Conservation (phyloP, 1,140 invertebrate species). For the Philaenus spumarius region DNA sequence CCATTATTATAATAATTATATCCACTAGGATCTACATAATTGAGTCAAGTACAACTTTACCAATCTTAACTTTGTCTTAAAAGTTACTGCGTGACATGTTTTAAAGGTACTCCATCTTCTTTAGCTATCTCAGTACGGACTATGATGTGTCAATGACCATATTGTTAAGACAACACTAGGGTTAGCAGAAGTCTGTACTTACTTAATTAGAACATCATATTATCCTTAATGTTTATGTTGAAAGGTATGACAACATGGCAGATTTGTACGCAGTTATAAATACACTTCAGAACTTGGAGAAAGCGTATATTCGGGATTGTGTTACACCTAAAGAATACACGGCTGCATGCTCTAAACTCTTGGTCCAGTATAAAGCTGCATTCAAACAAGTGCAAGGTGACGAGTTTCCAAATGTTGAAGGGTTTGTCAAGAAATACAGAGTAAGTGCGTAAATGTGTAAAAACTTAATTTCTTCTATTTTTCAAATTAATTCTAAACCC, state of each 20-base stretch:
- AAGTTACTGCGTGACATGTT: too few species aligned
- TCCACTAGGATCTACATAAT: too few species aligned
- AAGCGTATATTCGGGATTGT: slow-evolving; percentile 96
- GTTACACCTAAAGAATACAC: slow-evolving; percentile 92
- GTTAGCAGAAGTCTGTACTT: too few species aligned
- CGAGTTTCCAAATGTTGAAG: slow-evolving; percentile 86
- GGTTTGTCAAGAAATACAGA: slow-evolving; percentile 84
- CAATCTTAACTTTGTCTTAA: too few species aligned
- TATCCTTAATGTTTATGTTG: too few species aligned
- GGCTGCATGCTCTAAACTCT: slow-evolving; percentile 90
- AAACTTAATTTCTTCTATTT: neutral
- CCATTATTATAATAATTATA: too few species aligned
- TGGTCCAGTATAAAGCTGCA: slow-evolving; percentile 95
- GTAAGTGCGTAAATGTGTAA: slow-evolving; percentile 43
- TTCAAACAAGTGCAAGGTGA: slow-evolving; percentile 93
- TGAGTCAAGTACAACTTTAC: too few species aligned
- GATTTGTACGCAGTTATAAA: slow-evolving; percentile 97
- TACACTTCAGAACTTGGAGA: slow-evolving; percentile 95
- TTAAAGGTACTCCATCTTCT: too few species aligned
- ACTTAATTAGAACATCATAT: too few species aligned
- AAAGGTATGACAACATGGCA: slow-evolving; percentile 96
- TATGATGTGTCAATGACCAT: too few species aligned
- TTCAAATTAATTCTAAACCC: slow-evolving; percentile 14
- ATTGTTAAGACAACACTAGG: too few species aligned
- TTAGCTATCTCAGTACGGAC: too few species aligned